A percentile compares a stretch with the other conserved stretches of the same genome.
These are phyloP conservation scores for Sylvietta virens DNA, from an alignment of 2,113 vertebrate genomes.

Conservation along the genomic window DNA sequence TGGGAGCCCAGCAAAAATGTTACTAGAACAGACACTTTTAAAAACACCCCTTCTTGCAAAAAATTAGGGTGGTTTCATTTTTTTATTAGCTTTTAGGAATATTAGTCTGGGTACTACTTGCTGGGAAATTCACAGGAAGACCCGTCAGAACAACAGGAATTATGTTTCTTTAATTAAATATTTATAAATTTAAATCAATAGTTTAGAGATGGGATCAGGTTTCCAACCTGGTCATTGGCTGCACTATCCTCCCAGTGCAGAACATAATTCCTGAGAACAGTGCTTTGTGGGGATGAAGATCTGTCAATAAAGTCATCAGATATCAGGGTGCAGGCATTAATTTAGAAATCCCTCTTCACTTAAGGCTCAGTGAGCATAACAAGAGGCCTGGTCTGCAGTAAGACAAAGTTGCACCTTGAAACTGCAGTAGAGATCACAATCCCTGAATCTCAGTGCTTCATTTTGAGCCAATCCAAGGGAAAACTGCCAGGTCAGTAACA, in stretches of 20 bases:
- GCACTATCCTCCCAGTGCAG: not conserved
- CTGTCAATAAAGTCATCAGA: not conserved
- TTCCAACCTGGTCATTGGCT: not conserved
- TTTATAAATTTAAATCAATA: not conserved
- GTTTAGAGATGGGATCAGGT: not conserved
- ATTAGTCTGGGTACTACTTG: not conserved
- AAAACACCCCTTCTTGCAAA: not conserved
- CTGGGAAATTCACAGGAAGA: not conserved
- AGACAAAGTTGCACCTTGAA: not conserved
- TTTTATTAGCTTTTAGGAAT: not conserved
- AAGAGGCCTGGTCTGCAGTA: not conserved
- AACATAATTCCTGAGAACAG: accelerated
- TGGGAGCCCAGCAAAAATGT: not conserved
- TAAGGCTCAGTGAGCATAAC: not conserved
- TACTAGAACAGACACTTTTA: not conserved
- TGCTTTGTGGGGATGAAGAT: not conserved
- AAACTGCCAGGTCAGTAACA: not conserved
- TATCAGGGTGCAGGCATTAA: not conserved
- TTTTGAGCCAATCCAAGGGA: not conserved
- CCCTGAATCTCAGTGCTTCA: not conserved
- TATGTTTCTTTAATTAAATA: not conserved
- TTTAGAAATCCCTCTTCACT: not conserved
- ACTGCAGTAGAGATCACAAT: not conserved
- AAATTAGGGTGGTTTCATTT: not conserved
- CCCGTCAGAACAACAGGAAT: not conserved